Conservation (phyloP, 2,113 vertebrate species). For the Oryzias melastigma region DNA sequence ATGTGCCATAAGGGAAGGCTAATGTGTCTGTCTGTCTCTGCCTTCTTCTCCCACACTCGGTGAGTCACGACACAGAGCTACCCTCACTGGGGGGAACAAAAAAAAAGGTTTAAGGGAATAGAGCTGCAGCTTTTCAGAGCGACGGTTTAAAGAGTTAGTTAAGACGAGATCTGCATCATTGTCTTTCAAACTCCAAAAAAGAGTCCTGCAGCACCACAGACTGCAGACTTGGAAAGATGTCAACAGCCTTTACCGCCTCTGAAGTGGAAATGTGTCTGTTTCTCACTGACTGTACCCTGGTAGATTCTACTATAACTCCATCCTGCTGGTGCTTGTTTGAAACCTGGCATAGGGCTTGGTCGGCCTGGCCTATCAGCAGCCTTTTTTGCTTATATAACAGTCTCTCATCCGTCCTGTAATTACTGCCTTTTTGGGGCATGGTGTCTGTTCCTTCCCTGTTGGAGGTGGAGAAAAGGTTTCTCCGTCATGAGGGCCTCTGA, state of each 20-base stretch:
- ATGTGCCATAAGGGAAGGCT: conserved; percentile 62
- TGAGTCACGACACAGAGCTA: conserved; percentile 55
- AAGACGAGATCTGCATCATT: conserved; percentile 18
- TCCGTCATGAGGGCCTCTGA: conserved; percentile 43
- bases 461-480: conserved; percentile 16
- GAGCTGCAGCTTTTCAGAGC: conserved; percentile 31
- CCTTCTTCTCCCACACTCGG: conserved; percentile 52
- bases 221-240: conserved; percentile 32
- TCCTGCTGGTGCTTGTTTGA: conserved; percentile 71
- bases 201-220: conserved; percentile 17
- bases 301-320: conserved; percentile 61
- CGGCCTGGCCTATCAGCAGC: conserved; percentile 61
- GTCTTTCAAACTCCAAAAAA: conserved; percentile 30
- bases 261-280: conserved; percentile 52
- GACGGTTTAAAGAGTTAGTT: conserved; percentile 17
- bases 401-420: conserved; percentile 70
- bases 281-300: conserved; percentile 36
- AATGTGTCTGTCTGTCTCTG: conserved; percentile 67
- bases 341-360: conserved; percentile 60
- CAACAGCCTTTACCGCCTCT: conserved; percentile 31
- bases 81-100: conserved; percentile 12
- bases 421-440: conserved; percentile 72
- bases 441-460: conserved; percentile 59
- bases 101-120: conserved; percentile 36
- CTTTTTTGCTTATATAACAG: conserved; percentile 58